Evolutionary conservation across 2,888 invertebrate genomes (phyloP), one percentile per base, ranked within the genome.

Genomic region (Drosophila antonietae): DNA sequence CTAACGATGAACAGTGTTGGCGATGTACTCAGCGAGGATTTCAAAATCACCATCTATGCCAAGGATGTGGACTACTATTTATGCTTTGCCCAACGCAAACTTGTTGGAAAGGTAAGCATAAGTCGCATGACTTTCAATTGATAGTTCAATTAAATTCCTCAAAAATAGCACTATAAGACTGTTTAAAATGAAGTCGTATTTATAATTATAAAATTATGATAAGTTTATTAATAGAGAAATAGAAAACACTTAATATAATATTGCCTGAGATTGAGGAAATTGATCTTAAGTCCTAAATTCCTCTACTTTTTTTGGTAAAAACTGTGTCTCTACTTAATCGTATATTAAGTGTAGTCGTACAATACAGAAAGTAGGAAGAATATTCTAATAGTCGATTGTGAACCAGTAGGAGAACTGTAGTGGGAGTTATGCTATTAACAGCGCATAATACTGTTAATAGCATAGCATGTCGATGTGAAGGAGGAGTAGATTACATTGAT

Each of bases 41-140:
- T 91, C 91, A 91, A 88, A 83, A 88, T 92, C 65, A 92, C 92
- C 66, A 78, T 92, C 39, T 92, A 89, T 88, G 88, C 91, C 80
- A 90, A 84, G 78, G 90, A 91, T 83, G 92, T 91, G 71, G 86
- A 83, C 44, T 88, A 86, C 49, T 92, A 88, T 81, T 85, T 92
- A 71, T 92, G 92, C 84, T 92, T 92, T 81, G 85, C 80, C 68
- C 78, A 81, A 66, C 91, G 91, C 82, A 87, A 37, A 87, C 85
- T 92, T 72, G 90, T 92, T 82, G 92, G 92, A 88, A 88, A 86
- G 92, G 92, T 92, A 65, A 90, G 91, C 49, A 43, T 23, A 23
- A 23, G 23, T 23, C 23, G 23, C 3, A 7, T 15, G 2, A 10
- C 23, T 2, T 20, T 6, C 10, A 37, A 20, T 35, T 28, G 14